These are phyloP conservation scores for Tanypteryx hageni DNA, from an alignment of 2,888 invertebrate genomes.

Conservation along the genomic window DNA sequence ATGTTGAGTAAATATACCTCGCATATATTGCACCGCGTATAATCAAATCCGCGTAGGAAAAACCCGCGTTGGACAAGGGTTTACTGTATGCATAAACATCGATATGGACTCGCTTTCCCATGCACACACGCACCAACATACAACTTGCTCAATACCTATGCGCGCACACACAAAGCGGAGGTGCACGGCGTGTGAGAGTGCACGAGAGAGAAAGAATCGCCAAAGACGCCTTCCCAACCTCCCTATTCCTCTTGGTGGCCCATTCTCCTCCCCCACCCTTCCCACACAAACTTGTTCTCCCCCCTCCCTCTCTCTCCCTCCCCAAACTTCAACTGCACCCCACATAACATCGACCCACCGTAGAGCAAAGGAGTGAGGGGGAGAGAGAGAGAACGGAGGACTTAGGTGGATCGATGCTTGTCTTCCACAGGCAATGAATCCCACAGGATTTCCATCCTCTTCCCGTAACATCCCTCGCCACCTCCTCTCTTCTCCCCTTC, in stretches of 20 bases:
- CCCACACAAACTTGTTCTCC: not conserved
- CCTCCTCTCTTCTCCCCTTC: not conserved
- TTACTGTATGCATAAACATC: too few species aligned
- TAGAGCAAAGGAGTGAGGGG: not conserved
- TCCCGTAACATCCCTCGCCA: not conserved
- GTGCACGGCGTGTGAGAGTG: not conserved
- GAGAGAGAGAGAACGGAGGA: not conserved
- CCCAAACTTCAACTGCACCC: not conserved
- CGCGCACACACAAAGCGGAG: too few species aligned
- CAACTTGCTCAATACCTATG: too few species aligned
- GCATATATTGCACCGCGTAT: too few species aligned
- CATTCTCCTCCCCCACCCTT: not conserved
- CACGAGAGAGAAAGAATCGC: not conserved
- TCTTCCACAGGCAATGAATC: conserved; percentile 23
- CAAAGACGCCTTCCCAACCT: not conserved
- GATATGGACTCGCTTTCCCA: too few species aligned
- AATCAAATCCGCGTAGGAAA: too few species aligned
- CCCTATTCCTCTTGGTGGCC: not conserved
- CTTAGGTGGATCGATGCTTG: conserved; percentile 47
- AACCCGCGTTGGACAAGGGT: too few species aligned
- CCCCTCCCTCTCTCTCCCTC: not conserved
- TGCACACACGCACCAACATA: too few species aligned
- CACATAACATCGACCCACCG: conserved; percentile 41
- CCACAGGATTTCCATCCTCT: not conserved
- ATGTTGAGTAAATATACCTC: too few species aligned